Percentiles rank a stretch among this genome's conserved stretches.
phyloP scores from a whole-genome alignment of 2,888 invertebrate species.

The Harpalus rufipes region DNA sequence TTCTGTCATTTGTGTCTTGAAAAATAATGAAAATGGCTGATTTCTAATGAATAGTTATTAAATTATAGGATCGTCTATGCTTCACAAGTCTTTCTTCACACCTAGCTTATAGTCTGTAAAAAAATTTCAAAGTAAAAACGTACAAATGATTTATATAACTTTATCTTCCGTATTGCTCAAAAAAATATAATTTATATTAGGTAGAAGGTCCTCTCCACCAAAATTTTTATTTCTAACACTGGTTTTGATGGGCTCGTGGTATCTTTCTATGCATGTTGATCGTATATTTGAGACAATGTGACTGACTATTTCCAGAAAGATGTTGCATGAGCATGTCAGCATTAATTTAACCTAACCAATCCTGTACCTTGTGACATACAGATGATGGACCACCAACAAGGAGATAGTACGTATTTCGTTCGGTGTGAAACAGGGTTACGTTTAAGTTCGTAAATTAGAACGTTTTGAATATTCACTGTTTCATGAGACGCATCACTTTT shows the following conservation, averaged over 20 bases:
- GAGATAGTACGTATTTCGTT: conserved; percentile 60
- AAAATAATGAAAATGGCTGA: too few species aligned
- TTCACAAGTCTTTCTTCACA: conserved; percentile 19
- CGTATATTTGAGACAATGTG: conserved; percentile 63
- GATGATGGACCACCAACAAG: conserved; percentile 61
- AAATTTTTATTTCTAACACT: conserved; percentile 24
- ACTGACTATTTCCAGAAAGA: conserved; percentile 66
- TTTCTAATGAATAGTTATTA: too few species aligned
- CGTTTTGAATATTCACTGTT: conserved; percentile 53
- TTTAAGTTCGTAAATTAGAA: conserved; percentile 44
- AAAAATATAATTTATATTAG: conserved; percentile 10
- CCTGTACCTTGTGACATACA: conserved; percentile 67
- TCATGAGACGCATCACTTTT: conserved; percentile 40
- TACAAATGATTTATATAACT: conserved; percentile 26
- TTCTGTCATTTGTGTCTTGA: too few species aligned
- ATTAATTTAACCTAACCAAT: conserved; percentile 67
- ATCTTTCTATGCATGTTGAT: conserved; percentile 61
- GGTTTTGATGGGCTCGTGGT: conserved; percentile 54
- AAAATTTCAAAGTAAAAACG: conserved; percentile 8
- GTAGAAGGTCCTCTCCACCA: conserved; percentile 39
- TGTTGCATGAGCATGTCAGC: conserved; percentile 67
- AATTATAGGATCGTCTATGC: conserved; percentile 30
- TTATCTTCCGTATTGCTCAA: conserved; percentile 49
- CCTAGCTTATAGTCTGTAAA: not conserved
- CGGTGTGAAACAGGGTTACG: conserved; percentile 61